Percentiles rank a stretch among this genome's conserved stretches.
Evolutionary conservation across 2,113 vertebrate genomes (phyloP).

Genomic region (Leptocoma aspasia): DNA sequence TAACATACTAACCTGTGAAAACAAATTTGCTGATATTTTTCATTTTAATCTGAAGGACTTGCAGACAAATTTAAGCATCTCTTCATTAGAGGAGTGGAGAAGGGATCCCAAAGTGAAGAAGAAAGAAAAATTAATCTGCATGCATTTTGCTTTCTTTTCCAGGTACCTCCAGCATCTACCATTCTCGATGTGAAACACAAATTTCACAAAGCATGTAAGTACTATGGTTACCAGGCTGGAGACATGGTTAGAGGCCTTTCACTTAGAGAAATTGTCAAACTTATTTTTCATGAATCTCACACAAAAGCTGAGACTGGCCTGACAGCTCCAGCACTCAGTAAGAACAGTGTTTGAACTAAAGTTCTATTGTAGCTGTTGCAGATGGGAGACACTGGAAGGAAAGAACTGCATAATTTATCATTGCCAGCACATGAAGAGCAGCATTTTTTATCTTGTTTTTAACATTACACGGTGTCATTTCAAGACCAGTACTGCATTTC

Average conservation of each 20-base stretch:
- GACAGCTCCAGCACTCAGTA: neutral
- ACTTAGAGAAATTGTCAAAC: neutral
- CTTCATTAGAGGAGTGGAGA: neutral
- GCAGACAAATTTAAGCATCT: neutral
- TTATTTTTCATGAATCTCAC: constrained; percentile 14
- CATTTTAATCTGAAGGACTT: neutral
- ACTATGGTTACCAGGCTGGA: neutral
- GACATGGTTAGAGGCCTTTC: neutral
- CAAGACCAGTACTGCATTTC: neutral
- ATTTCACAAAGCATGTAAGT: constrained; percentile 81
- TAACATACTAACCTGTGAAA: neutral
- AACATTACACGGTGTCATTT: neutral
- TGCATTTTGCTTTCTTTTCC: constrained; percentile 25
- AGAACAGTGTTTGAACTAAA: neutral
- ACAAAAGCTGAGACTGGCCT: neutral
- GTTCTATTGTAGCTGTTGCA: neutral
- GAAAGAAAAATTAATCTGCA: neutral
- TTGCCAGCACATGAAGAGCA: neutral
- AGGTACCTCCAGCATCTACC: constrained; percentile 78
- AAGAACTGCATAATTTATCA: constrained; percentile 22
- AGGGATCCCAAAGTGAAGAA: neutral
- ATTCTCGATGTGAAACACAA: constrained; percentile 79
- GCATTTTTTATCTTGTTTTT: neutral
- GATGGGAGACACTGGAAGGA: neutral
- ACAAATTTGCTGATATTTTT: neutral